Evolutionary conservation across 2,888 invertebrate genomes (phyloP), one percentile per base, ranked within the genome.

Genomic region (Lordiphosa andalusiaca): DNA sequence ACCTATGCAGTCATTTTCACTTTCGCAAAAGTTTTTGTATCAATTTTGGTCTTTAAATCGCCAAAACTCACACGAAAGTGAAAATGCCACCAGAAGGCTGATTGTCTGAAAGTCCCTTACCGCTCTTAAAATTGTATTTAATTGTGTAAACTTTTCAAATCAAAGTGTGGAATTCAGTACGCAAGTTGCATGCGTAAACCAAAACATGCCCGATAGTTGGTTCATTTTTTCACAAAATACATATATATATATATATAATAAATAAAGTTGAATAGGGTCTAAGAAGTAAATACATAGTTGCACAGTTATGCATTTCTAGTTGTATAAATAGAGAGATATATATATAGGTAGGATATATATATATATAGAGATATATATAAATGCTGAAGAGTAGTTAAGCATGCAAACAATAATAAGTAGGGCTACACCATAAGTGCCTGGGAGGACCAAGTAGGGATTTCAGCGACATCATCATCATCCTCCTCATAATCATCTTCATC

Each of bases 321-420:
- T 10, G 33, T 44, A 30, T 30, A 30, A 30, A 16, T 16, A 30
- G 19, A 61, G 42, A 53, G 53, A 30, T 39, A 41, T 58, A 56
- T 61, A 61, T 38, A 33, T 66, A 58, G 48, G 62, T 48, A 54
- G 33, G 44, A 54, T 49, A 67, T 47, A 50, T 47, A 63, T 37
- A 49, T 49, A 36, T 65, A 40, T 66, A 47, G 44, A 33, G n/a
- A 41, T 44, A 68, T 36, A 56, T 54, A 51, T 69, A 48, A 64
- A 76, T 58, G 58, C 70, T 63, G 66, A 30, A 30, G 52, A 80
- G 60, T 67, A 77, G 53, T 69, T 69, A 51, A 81, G 77, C 78
- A 78, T 78, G 78, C 78, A 78, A 80, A 80, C 82, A 82, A 82
- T 64, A 82, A 80, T 70, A 66, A 57, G 44, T 62, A 56, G 67